Evolutionary conservation across 2,797 vertebrate genomes (phyloP), one percentile per base, ranked within the genome.

Genomic region (Coilia nasus): DNA sequence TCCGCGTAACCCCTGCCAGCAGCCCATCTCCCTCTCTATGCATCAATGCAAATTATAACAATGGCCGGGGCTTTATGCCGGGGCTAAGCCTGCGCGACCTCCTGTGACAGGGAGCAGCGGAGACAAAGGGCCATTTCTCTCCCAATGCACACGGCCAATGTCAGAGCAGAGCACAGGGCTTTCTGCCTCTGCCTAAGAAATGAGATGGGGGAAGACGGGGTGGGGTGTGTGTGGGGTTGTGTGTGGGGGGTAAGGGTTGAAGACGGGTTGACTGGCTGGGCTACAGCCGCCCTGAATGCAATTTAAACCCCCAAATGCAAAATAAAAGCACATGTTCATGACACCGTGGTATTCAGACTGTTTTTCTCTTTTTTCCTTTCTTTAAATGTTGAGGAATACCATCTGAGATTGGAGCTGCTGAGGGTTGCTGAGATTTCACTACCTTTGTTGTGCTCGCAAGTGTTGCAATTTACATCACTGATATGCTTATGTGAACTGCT

Each of bases 31-130:
- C 71, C 87, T 89, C 87, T 89, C 88, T 94, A 94, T 95, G 94
- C 95, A 96, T 95, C 95, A 94, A 95, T 95, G 94, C 94, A 95
- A 95, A 96, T 96, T 94, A 93, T 93, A 96, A 95, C 93, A 95
- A 94, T 94, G 94, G 93, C 92, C 94, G 87, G 86, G 93, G 93
- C 92, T 95, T 95, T 95, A 92, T 94, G 93, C 89, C 88, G 83
- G 90, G 94, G 94, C 91, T 95, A 95, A 95, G 95, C 93, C 94
- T 94, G 94, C 91, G 92, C 95, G 95, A 95, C 95, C 95, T 94
- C 93, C 92, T 92, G 92, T 95, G 93, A 94, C 93, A 92, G 84
- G 91, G 90, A 94, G 92, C 92, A 90, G 91, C 89, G 90, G 91
- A 95, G 93, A 95, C 93, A 95, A 95, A 94, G 93, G 93, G 92